Evolutionary conservation across 2,797 vertebrate species (phyloP).

Genomic region (Squalus acanthias): DNA sequence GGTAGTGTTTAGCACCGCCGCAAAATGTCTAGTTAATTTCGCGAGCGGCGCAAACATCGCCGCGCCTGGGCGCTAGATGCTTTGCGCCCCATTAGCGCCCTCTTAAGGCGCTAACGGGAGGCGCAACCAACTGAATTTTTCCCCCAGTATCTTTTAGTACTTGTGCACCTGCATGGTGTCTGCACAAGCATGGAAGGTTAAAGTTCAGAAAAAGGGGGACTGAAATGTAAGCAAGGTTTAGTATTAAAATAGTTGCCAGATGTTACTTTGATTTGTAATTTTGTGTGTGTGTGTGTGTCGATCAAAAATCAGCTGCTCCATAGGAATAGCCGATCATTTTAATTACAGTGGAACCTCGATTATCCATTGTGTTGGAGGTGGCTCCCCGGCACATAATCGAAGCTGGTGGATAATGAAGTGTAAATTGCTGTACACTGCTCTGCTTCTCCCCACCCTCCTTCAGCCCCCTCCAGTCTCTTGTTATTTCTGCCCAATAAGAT

Average conservation of each 20-base stretch:
- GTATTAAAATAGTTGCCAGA: neutral
- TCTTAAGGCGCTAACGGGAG: no score
- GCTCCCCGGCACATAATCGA: neutral
- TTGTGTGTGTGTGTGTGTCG: neutral
- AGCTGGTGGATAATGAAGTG: neutral
- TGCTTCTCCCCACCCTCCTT: neutral
- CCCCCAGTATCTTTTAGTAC: neutral
- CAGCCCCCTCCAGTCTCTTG: neutral
- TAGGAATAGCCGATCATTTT: neutral
- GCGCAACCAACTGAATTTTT: no score
- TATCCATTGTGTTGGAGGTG: neutral
- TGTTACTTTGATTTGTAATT: neutral
- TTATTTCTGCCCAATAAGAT: neutral
- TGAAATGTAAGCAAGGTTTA: neutral
- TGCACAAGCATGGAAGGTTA: neutral
- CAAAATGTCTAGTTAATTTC: no score
- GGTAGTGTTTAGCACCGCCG: no score
- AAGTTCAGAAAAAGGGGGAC: neutral
- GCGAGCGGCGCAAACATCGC: no score
- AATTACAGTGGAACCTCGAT: neutral
- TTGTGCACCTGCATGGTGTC: neutral
- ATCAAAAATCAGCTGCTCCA: neutral
- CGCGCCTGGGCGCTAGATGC: no score
- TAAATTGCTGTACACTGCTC: neutral
- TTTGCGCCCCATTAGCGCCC: no score